Base-by-base conservation (phyloP, 1,140 invertebrate genomes). In the Hestina assimilis region DNA sequence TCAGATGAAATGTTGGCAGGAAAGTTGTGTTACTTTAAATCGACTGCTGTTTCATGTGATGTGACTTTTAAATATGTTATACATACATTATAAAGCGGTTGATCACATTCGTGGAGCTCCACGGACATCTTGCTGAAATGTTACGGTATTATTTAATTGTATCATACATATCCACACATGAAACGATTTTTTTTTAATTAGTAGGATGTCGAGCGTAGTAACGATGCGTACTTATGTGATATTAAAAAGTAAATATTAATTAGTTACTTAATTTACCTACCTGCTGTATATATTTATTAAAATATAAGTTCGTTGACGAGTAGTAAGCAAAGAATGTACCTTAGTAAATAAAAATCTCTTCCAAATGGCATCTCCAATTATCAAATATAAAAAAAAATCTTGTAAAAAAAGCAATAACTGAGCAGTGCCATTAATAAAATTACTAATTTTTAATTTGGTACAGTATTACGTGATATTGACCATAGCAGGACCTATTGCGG, bases 171-270 rank as follows among this genome's bases (percentile, higher is more conserved):
- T 81, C 74, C 72, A 69, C 67, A 65, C 73, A 69, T 77, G 75
- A 66, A 79, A 74, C 75, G 60, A 75, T 68, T 70, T 58, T 72
- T 69, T 67, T 66, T 63, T 60, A 66, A 46, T 61, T 65, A 55
- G 54, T 74, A 72, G 70, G 58, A 72, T 66, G 69, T 72, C 65
- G 67, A 75, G 50, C 59, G 70, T 70, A 71, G 62, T 57, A 69
- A 66, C 69, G 79, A 81, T 72, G 79, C 69, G 82, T 87, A 87
- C 82, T 87, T 85, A 87, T 87, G 84, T 87, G 84, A 87, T 87
- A 87, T 78, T 85, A 85, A 74, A 79, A 63, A 69, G 70, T 76
- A 74, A 74, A 60, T 64, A 59, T 47, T 72, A 70, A 73, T 75
- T 81, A 83, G 68, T 75, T 82, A 83, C 75, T 86, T 77, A 75